Evolutionary conservation across 2,797 vertebrate genomes (phyloP), one percentile per base, ranked within the genome.

Genomic region (Oryzias dopingdopingensis): DNA sequence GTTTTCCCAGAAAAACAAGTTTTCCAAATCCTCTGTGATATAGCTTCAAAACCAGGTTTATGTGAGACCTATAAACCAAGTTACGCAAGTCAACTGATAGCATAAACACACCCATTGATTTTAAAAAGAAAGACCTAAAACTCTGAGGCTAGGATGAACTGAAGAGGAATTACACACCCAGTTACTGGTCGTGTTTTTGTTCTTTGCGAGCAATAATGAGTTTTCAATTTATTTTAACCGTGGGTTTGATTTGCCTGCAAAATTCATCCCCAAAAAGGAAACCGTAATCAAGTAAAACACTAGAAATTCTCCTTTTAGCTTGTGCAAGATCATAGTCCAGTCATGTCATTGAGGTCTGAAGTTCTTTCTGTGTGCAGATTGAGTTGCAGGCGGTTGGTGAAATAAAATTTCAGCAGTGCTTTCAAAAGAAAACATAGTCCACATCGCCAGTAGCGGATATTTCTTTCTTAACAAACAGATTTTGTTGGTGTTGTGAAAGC

Each of bases 341-440:
- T n/a, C n/a, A n/a, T n/a, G n/a, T n/a, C n/a, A n/a, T n/a, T n/a
- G n/a, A n/a, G n/a, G n/a, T n/a, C n/a, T 70, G 60, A 7, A 68
- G 53, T 44, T 70, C 65, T 76, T 22, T 42, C 49, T 4, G 42
- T 52, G 40, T 52, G 43, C 5, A 17, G 47, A 64, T 26, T 59
- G 56, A 66, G 55, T 65, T 59, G 29, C 65, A 70, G 79, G 81
- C 60, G 75, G 24, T 77, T 74, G 64, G 55, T 55, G 54, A 59
- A 74, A 55, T 83, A 59, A 49, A 70, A 29, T 65, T 69, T 65
- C 53, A 62, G 59, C 4, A 44, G 56, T 53, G 50, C 67, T 74
- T 70, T 76, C 57, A 69, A 80, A 79, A 68, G 49, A 68, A 72
- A 80, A 65, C 51, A 32, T 58, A 50, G 43, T 41, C 23, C 0